phyloP scores from a whole-genome alignment of 1,140 invertebrate genomes.

The Tribolium madens region DNA sequence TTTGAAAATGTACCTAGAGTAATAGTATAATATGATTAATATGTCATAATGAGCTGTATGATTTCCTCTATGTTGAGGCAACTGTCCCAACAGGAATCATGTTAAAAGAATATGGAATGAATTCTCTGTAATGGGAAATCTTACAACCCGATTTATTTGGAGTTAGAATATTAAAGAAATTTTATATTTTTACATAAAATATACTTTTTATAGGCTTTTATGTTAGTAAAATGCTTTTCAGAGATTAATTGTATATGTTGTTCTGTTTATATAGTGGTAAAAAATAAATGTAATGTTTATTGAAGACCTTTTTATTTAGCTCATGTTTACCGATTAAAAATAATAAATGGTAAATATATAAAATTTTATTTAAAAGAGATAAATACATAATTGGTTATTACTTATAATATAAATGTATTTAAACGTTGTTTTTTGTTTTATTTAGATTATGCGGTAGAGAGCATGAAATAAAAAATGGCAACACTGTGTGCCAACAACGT shows the following conservation, averaged over 20 bases:
- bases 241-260: conserved; percentile 20
- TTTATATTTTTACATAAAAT: background rate
- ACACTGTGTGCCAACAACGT: no score
- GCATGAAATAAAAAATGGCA: no score
- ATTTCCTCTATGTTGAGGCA: no score
- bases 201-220: background rate
- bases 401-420: background rate
- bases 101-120: no score
- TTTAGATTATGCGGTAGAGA: no score
- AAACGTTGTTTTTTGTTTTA: no score
- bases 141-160: background rate
- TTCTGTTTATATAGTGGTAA: conserved; percentile 20
- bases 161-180: background rate
- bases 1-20: no score
- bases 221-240: background rate
- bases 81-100: no score
- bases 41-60: no score
- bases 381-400: background rate
- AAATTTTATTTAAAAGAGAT: background rate
- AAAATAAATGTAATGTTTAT: conserved; percentile 49
- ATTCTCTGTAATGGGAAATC: no score
- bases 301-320: background rate
- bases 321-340: background rate
- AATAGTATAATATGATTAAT: no score
- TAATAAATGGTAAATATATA: no score